phyloP scores from a whole-genome alignment of 2,888 invertebrate species.

The Clunio marinus region DNA sequence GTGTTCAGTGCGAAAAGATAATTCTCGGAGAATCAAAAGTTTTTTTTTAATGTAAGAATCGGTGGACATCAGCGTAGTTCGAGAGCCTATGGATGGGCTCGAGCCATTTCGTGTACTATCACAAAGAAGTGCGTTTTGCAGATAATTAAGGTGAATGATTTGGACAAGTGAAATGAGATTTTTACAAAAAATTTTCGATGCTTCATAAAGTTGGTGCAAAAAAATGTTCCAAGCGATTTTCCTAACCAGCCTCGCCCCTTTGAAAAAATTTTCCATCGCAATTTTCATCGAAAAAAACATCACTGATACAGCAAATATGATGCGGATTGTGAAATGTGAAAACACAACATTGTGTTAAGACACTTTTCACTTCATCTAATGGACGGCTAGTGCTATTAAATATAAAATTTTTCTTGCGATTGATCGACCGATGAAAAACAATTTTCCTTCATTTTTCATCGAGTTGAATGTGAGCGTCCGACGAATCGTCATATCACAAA shows the following conservation, averaged over 20 bases:
- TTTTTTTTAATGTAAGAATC: too few species aligned
- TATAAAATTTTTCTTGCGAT: slow-evolving; percentile 7
- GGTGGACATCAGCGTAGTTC: too few species aligned
- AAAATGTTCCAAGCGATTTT: background rate
- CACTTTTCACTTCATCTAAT: background rate
- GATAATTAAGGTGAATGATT: slow-evolving; percentile 34
- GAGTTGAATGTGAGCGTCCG: background rate
- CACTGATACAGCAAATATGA: background rate
- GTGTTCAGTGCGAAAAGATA: too few species aligned
- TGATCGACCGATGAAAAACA: slow-evolving; percentile 36
- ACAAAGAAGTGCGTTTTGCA: slow-evolving; percentile 36
- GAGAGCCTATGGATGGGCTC: background rate
- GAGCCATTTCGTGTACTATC: slow-evolving; percentile 29
- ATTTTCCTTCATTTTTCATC: slow-evolving; percentile 34
- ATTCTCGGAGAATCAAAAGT: too few species aligned
- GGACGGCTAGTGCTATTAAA: background rate
- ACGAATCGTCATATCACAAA: background rate
- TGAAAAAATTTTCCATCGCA: slow-evolving; percentile 38
- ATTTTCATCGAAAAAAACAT: background rate
- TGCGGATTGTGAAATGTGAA: slow-evolving; percentile 13
- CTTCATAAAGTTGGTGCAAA: slow-evolving; percentile 6
- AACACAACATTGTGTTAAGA: background rate
- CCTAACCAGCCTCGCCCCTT: slow-evolving; percentile 16
- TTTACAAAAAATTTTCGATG: background rate
- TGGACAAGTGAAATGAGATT: background rate